Evolutionary conservation across 1,140 invertebrate species (phyloP).

Genomic region (Archivesica marissinica): DNA sequence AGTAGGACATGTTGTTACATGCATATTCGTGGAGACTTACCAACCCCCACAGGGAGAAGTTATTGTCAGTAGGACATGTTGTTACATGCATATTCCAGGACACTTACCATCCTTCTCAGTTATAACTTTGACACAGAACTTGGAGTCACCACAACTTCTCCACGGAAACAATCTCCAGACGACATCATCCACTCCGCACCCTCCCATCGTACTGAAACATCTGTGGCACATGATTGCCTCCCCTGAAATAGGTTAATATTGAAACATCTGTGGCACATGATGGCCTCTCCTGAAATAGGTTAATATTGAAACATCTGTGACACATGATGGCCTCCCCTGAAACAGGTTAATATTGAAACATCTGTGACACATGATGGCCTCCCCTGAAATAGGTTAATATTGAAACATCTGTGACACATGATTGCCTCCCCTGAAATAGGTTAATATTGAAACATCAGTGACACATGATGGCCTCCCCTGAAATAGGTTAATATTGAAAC

Average conservation of each 20-base stretch:
- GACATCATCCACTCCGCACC: slow-evolving; percentile 76
- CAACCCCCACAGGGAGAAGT: too few species aligned
- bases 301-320: neutral
- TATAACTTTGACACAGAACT: slow-evolving; percentile 82
- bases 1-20: too few species aligned
- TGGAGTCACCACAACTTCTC: slow-evolving; percentile 76
- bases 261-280: neutral
- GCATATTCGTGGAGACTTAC: too few species aligned
- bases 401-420: neutral
- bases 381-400: neutral
- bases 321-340: neutral
- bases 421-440: too few species aligned
- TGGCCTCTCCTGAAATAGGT: neutral
- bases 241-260: slow-evolving; percentile 64
- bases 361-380: neutral
- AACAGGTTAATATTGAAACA: neutral
- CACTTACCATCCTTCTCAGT: slow-evolving; percentile 79
- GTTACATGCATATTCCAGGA: too few species aligned
- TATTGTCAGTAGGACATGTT: too few species aligned
- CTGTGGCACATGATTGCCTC: slow-evolving; percentile 78
- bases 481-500: too few species aligned
- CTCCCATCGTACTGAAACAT: slow-evolving; percentile 80
- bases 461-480: too few species aligned
- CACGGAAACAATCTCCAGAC: slow-evolving; percentile 81
- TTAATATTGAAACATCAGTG: too few species aligned